Evolutionary conservation across 2,888 invertebrate genomes (phyloP).

Genomic region (Chydorus sphaericus): DNA sequence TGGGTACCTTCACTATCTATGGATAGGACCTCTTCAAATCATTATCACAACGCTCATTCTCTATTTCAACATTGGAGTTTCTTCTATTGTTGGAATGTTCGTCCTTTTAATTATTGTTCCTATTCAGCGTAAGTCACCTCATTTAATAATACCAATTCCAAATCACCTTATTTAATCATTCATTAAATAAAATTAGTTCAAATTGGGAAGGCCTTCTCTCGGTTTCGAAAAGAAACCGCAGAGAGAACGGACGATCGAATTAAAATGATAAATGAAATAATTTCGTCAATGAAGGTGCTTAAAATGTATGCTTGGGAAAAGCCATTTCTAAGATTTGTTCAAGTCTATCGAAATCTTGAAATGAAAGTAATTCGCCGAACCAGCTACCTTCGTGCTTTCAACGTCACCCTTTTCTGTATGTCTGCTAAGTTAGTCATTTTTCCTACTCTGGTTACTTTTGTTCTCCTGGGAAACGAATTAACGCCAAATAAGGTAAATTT

Average conservation of each 20-base stretch:
- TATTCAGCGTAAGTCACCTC: slow-evolving; percentile 65
- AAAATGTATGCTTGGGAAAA: slow-evolving; percentile 43
- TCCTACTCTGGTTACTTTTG: slow-evolving; percentile 28
- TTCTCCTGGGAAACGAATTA: slow-evolving; percentile 26
- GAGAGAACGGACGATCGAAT: slow-evolving; percentile 35
- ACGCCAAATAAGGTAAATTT: slow-evolving; percentile 25
- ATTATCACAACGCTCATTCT: slow-evolving; percentile 62
- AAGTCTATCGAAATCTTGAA: slow-evolving; percentile 26
- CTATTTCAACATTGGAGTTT: slow-evolving; percentile 55
- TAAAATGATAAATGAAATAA: slow-evolving; percentile 37
- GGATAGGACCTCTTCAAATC: slow-evolving; percentile 67
- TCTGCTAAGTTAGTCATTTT: slow-evolving; percentile 32
- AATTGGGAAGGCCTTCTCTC: slow-evolving; percentile 29
- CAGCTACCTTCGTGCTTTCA: slow-evolving; percentile 26
- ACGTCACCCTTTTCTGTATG: slow-evolving; percentile 31
- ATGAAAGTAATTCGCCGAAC: slow-evolving; percentile 24
- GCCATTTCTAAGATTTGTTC: slow-evolving; percentile 30
- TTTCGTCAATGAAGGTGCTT: slow-evolving; percentile 37
- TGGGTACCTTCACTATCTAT: neutral
- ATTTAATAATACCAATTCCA: neutral
- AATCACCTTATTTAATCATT: too few species aligned
- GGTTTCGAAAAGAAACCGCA: slow-evolving; percentile 32
- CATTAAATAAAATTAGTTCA: too few species aligned
- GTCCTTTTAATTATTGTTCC: slow-evolving; percentile 67
- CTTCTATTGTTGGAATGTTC: slow-evolving; percentile 57